These are phyloP conservation scores for Stenchaetothrips biformis DNA, from an alignment of 2,888 invertebrate genomes.

Conservation along the genomic window DNA sequence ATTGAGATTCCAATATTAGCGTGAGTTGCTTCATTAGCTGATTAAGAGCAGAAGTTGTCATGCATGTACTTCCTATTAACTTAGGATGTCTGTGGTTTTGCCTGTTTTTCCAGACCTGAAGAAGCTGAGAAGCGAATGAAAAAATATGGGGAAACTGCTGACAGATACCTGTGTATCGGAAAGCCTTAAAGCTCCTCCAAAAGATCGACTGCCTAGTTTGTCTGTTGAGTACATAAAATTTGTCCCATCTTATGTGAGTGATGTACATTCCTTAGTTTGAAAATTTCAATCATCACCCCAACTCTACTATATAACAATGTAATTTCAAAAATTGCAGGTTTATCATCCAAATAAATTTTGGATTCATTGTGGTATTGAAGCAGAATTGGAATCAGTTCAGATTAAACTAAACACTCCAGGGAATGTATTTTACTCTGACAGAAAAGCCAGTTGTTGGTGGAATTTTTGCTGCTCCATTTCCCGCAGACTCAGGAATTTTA, in stretches of 20 bases:
- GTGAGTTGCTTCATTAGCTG: constrained; percentile 47
- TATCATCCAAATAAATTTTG: constrained; percentile 33
- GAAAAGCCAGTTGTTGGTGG: constrained; percentile 11
- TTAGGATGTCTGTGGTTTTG: constrained; percentile 16
- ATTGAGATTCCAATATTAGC: constrained; percentile 54
- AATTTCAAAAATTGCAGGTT: constrained; percentile 29
- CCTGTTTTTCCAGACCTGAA: constrained; percentile 45
- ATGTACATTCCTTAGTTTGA: background rate
- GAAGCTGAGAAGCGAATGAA: constrained; percentile 50
- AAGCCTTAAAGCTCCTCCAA: no score
- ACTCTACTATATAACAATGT: background rate
- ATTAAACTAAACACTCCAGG: background rate
- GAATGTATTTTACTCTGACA: background rate
- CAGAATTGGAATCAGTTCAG: background rate
- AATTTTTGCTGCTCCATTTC: constrained; percentile 29
- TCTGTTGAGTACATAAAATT: background rate
- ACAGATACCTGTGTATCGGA: background rate
- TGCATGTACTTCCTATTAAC: constrained; percentile 23
- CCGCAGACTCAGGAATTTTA: background rate
- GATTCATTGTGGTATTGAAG: constrained; percentile 28
- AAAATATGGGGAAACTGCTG: constrained; percentile 40
- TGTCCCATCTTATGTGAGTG: constrained; percentile 20
- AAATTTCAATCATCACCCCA: constrained; percentile 31
- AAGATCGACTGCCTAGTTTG: background rate
- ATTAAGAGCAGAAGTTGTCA: background rate